Conservation (phyloP, 2,113 vertebrate species). For the Beaufortia kweichowensis region DNA sequence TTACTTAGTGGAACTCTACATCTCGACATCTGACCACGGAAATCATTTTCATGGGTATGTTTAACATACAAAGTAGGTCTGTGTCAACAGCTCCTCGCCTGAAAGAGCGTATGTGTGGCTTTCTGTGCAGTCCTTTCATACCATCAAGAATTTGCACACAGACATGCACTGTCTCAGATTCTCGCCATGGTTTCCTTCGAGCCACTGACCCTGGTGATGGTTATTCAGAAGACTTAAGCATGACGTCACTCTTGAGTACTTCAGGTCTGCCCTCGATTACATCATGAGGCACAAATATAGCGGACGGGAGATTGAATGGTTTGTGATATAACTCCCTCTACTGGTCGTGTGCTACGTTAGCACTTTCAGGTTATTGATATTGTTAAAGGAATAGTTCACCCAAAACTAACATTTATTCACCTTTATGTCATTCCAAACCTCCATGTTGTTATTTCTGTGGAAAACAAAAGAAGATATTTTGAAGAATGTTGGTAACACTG, state of each 20-base stretch:
- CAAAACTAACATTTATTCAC: too few species aligned
- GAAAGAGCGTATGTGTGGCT: slow-evolving; percentile 47
- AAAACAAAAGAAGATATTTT: too few species aligned
- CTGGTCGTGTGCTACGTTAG: neutral
- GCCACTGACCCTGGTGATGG: slow-evolving; percentile 62
- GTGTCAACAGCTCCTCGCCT: slow-evolving; percentile 55
- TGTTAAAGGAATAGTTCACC: too few species aligned
- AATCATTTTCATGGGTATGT: slow-evolving; percentile 47
- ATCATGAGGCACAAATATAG: slow-evolving; percentile 49
- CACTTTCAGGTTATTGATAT: neutral
- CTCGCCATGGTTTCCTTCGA: slow-evolving; percentile 52
- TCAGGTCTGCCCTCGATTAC: slow-evolving; percentile 48
- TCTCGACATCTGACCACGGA: slow-evolving; percentile 31
- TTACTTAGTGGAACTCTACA: slow-evolving; percentile 20
- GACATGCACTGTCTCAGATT: slow-evolving; percentile 50
- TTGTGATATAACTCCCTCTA: slow-evolving; percentile 19
- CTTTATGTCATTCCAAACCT: too few species aligned
- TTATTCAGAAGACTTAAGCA: slow-evolving; percentile 61
- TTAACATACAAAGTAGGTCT: slow-evolving; percentile 62
- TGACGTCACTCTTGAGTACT: slow-evolving; percentile 51
- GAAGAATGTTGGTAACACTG: too few species aligned
- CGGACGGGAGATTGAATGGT: neutral
- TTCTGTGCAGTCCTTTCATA: slow-evolving; percentile 50
- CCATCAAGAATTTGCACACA: slow-evolving; percentile 42
- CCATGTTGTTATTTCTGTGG: too few species aligned